Conservation (phyloP, 2,797 vertebrate genomes). For the Alauda arvensis region DNA sequence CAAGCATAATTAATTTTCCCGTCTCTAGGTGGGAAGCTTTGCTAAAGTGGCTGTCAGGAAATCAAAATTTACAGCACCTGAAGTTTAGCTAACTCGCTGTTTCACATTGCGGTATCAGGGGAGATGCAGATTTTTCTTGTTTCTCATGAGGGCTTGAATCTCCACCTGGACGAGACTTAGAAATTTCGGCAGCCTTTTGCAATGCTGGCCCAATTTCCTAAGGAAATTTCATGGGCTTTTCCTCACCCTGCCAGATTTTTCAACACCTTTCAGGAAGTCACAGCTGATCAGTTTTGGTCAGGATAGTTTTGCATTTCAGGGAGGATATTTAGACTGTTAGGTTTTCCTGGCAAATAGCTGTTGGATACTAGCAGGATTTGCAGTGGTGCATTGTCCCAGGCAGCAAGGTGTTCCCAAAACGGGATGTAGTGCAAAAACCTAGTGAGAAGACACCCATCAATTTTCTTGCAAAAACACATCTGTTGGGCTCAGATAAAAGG, state of each 20-base stretch:
- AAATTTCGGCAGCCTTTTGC: not conserved
- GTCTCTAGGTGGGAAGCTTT: not conserved
- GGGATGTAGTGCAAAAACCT: not conserved
- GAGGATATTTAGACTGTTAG: not conserved
- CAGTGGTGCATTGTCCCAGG: not conserved
- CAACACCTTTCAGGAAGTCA: conserved; percentile 35
- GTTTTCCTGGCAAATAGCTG: not conserved
- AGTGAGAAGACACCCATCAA: not conserved
- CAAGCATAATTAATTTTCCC: not conserved
- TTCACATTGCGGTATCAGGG: not conserved
- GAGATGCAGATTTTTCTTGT: conserved; percentile 2
- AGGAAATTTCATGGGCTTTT: conserved; percentile 39
- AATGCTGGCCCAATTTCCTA: not conserved
- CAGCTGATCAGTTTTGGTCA: conserved; percentile 17
- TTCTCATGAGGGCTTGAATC: not conserved
- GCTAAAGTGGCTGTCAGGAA: conserved; percentile 15
- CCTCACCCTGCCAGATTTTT: conserved; percentile 27
- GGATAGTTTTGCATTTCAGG: not conserved
- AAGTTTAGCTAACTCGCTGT: conserved; percentile 10
- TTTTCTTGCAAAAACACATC: not conserved
- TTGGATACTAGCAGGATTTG: not conserved
- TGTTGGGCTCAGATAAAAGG: not conserved
- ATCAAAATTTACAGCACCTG: conserved; percentile 31
- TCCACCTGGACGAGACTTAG: conserved; percentile 21
- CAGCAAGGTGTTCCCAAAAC: not conserved